Base-by-base conservation (phyloP, 2,797 vertebrate species). In the Sebastolobus alascanus region DNA sequence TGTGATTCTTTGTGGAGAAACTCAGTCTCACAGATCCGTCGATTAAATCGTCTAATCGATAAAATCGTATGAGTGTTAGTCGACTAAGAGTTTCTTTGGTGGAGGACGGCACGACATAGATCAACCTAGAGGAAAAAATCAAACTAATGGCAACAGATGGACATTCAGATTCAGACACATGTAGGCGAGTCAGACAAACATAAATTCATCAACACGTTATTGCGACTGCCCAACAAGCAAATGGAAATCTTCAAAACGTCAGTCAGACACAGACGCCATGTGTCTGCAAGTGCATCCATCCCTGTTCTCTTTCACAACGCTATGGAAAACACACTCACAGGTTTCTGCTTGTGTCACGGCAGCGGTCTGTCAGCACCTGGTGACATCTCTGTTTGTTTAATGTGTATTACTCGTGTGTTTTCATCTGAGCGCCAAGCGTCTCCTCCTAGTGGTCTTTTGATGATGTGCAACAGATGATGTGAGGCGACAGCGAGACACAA, bases 371-470 rank as follows among this genome's bases (percentile, higher is more conserved):
- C 79, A 81, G 40, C 74, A 79, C 77, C 61, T 76, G 63, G 56
- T 77, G 66, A 83, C 73, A 68, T 75, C 52, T 73, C 33, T 72
- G 16, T 84, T 83, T 86, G 83, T 77, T 82, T 82, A 25, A 79
- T 68, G 58, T 58, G 38, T 29, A 33, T 61, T 66, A 58, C 64
- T 72, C n/a, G 3, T 50, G 50, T 12, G 22, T 75, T 79, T 73
- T 71, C n/a, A 73, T 56, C 43, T 22, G 10, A 55, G 46, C 31
- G 72, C 60, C 9, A 40, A 55, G 60, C 63, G 4, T 80, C 78
- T 89, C 84, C 90, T 87, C 83, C 83, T 90, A 78, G 83, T 90
- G 87, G 80, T 73, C 6, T 76, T 67, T 74, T 63, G 14, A 84
- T 79, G 60, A 82, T 22, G 69, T 77, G 72, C 80, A 77, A n/a